Evolutionary conservation across 1,140 invertebrate species (phyloP).

Genomic region (Probaryconus sp.): DNA sequence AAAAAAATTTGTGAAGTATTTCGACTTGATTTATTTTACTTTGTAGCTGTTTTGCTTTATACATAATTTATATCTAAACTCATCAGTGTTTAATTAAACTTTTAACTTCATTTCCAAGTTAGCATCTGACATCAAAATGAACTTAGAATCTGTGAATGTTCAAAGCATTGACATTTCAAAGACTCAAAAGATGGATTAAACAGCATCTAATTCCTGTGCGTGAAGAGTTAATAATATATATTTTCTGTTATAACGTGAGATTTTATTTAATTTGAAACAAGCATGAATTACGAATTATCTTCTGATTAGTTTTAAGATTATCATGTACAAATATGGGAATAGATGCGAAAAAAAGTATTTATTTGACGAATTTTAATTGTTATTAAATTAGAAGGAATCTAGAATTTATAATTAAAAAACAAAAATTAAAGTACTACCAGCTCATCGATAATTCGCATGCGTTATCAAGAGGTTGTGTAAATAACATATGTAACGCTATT

Average conservation of each 20-base stretch:
- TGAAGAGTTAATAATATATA: slow-evolving; percentile 2
- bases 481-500: slow-evolving; percentile 61
- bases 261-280: too few species aligned
- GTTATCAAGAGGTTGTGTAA: slow-evolving; percentile 59
- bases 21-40: too few species aligned
- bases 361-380: too few species aligned
- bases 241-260: too few species aligned
- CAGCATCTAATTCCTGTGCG: background rate
- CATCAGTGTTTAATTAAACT: slow-evolving; percentile 3
- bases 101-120: slow-evolving; percentile 19
- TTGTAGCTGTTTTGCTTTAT: too few species aligned
- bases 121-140: slow-evolving; percentile 14
- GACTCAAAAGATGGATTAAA: slow-evolving; percentile 4
- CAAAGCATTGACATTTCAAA: slow-evolving; percentile 15
- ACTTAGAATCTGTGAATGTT: slow-evolving; percentile 19
- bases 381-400: too few species aligned
- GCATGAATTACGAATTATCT: too few species aligned
- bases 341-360: too few species aligned
- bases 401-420: too few species aligned
- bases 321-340: too few species aligned
- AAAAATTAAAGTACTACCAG: slow-evolving; percentile 41
- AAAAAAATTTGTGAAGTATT: too few species aligned
- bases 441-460: slow-evolving; percentile 54
- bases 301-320: too few species aligned
- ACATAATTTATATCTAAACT: slow-evolving; percentile 15